Evolutionary conservation across 1,140 invertebrate species (phyloP).

Genomic region (Drosophila simulans): DNA sequence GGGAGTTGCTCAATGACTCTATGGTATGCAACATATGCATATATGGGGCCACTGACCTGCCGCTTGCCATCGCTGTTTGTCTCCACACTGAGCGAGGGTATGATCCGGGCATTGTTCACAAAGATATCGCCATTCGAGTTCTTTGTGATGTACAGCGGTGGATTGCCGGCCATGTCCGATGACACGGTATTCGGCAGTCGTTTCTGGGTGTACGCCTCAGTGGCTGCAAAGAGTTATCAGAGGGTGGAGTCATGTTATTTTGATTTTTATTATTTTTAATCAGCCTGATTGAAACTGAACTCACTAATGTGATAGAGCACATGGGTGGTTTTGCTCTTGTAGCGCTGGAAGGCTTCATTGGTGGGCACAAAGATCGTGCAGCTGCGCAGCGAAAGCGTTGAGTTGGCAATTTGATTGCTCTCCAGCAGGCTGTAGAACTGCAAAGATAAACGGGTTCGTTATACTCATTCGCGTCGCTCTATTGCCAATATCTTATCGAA

Average conservation of each 20-base stretch:
- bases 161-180: constrained; percentile 91
- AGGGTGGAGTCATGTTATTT: constrained; percentile 23
- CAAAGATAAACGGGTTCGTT: constrained; percentile 83
- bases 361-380: constrained; percentile 92
- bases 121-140: constrained; percentile 89
- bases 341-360: constrained; percentile 91
- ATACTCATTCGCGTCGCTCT: constrained; percentile 38
- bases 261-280: constrained; percentile 40
- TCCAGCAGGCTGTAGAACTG: constrained; percentile 91
- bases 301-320: constrained; percentile 94
- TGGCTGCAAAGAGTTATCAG: constrained; percentile 86
- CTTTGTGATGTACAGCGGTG: constrained; percentile 91
- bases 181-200: constrained; percentile 88
- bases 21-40: constrained; percentile 3
- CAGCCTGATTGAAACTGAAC: constrained; percentile 77
- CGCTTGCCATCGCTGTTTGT: constrained; percentile 86
- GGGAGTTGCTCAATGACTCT: constrained; percentile 2
- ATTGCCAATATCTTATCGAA: constrained; percentile 50
- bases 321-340: constrained; percentile 85
- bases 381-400: constrained; percentile 88
- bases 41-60: constrained; percentile 86
- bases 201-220: constrained; percentile 88
- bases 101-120: constrained; percentile 92
- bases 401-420: constrained; percentile 88
- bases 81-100: constrained; percentile 88